A percentile compares a stretch with the other conserved stretches of the same genome.
These are phyloP conservation scores for Pipistrellus pipistrellus DNA, from an alignment of 2,797 vertebrate genomes.

Conservation along the genomic window DNA sequence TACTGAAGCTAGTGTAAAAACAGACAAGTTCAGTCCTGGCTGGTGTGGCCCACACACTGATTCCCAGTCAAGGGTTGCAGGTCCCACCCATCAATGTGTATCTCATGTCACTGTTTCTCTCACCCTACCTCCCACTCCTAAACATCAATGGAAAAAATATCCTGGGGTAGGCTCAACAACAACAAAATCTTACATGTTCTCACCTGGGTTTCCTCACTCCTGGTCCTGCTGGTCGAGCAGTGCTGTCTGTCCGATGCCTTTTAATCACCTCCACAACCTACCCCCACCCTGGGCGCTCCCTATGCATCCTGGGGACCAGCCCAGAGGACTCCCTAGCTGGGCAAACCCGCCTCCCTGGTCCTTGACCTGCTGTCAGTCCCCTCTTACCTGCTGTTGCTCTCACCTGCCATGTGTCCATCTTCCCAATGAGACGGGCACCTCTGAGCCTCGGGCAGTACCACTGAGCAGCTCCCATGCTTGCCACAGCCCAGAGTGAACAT, in stretches of 20 bases:
- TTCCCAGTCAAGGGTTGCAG: no score
- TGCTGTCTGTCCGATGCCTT: background rate
- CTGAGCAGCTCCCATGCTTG: background rate
- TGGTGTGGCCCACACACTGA: no score
- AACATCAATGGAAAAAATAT: no score
- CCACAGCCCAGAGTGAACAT: background rate
- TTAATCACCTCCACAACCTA: no score
- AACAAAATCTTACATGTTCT: no score
- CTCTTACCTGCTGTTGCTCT: background rate
- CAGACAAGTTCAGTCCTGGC: background rate
- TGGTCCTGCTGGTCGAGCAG: rapidly evolving
- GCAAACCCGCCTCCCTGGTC: background rate
- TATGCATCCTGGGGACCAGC: no score
- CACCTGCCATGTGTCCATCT: background rate
- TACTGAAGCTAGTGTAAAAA: background rate
- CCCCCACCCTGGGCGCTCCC: no score
- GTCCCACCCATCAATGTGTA: no score
- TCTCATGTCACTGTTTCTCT: no score
- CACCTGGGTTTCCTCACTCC: background rate
- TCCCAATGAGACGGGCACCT: background rate
- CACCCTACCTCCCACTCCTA: no score
- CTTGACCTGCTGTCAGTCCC: background rate
- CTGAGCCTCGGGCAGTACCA: background rate
- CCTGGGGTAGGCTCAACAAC: no score
- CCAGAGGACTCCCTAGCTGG: background rate